Evolutionary conservation across 1,140 invertebrate genomes (phyloP), one percentile per base, ranked within the genome.

Genomic region (Branchinecta lynchi): DNA sequence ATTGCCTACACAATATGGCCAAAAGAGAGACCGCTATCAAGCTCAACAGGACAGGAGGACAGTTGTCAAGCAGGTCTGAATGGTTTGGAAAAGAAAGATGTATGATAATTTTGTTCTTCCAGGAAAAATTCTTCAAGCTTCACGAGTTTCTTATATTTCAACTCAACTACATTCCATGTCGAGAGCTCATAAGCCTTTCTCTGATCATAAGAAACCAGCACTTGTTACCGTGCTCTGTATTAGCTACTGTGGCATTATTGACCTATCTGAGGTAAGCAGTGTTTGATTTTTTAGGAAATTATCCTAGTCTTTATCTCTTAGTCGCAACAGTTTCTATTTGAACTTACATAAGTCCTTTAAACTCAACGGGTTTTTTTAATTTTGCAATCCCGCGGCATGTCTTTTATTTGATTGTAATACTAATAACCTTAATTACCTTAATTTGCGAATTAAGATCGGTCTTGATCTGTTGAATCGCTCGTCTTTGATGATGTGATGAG

Each of bases 91-190:
- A 32, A 32, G 32, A 32, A 32, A 32, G 32, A 32, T 3, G 32
- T 1, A 32, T 3, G 32, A 32, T 32, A 32, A 32, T 32, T 5
- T 32, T 32, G 32, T 32, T 32, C 43, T 71, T 73, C 80, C 77
- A 87, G 84, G 86, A 89, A 75, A 98, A 98, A 78, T 93, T 96
- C 77, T 96, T 97, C 80, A 90, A 96, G 78, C 78, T 98, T 43
- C 76, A 99, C 43, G 95, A 98, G 79, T 97, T 96, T 77, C 88
- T 98, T 71, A 92, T 98, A 15, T 96, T 96, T 80, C 90, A 97
- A 78, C 80, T 99, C 74, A 96, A 96, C 78, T 98, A 96, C 83
- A 94, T 99, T 72, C 96, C 96, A 69, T 98, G 93, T 79, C 98
- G 98, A 81, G 96, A 98, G 82, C 84, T 98, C 69, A 97, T 98